Percentiles rank a stretch among this genome's conserved stretches.
These are phyloP conservation scores for Poecilus cupreus DNA, from an alignment of 2,888 invertebrate genomes.

Conservation along the genomic window DNA sequence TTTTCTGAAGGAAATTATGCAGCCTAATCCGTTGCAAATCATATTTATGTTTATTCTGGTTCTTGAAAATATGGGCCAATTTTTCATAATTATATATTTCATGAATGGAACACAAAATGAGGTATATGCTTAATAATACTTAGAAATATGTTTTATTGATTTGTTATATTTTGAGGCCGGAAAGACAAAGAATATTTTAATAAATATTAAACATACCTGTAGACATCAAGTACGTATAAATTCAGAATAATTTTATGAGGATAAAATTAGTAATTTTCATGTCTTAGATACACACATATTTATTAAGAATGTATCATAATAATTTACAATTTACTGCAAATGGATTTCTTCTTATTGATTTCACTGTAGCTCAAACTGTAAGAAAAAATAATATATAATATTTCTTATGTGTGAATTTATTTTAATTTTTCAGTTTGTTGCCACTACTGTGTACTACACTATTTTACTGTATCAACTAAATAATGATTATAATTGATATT, in stretches of 20 bases:
- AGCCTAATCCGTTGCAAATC: background rate
- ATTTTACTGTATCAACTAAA: constrained; percentile 2
- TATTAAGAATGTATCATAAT: background rate
- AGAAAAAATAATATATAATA: background rate
- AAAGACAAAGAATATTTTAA: too few species aligned
- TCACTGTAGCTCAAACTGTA: background rate
- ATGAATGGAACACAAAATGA: too few species aligned
- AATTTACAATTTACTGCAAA: constrained; percentile 10
- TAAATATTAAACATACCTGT: too few species aligned
- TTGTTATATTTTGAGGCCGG: too few species aligned
- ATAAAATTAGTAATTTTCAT: too few species aligned
- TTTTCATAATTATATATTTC: too few species aligned
- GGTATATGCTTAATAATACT: too few species aligned
- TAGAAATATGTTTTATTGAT: too few species aligned
- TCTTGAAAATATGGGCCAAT: too few species aligned
- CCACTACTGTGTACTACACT: constrained; percentile 5
- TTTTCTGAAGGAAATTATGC: background rate
- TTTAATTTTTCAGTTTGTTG: background rate
- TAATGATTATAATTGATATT: background rate
- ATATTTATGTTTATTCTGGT: background rate
- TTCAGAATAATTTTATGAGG: too few species aligned
- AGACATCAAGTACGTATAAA: background rate
- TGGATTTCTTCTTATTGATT: background rate
- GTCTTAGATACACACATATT: background rate
- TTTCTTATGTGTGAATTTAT: background rate